phyloP scores from a whole-genome alignment of 2,888 invertebrate species.

The Callyntrura sp. region DNA sequence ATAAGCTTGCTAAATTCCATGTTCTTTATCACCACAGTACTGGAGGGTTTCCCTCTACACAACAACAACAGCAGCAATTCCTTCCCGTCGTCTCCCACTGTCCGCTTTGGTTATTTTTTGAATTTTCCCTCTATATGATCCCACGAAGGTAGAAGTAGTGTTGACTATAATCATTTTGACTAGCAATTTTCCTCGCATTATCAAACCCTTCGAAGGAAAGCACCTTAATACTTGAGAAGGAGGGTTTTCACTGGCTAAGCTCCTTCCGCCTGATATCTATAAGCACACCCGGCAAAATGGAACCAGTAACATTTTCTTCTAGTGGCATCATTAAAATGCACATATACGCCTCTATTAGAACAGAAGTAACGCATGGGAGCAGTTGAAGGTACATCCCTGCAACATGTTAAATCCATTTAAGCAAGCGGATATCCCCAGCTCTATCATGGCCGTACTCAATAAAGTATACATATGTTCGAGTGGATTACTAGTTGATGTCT shows the following conservation, averaged over 20 bases:
- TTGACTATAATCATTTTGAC: background rate
- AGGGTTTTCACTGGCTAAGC: background rate
- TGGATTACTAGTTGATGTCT: background rate
- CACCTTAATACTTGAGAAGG: background rate
- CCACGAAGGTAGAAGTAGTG: background rate
- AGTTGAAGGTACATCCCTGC: background rate
- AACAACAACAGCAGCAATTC: background rate
- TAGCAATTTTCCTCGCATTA: slow-evolving; percentile 24
- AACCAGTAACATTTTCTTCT: slow-evolving; percentile 41
- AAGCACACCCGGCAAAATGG: background rate
- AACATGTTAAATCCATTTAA: background rate
- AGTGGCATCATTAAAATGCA: slow-evolving; percentile 45
- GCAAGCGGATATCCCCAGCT: too few species aligned
- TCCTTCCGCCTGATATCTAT: background rate
- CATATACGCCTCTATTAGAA: background rate
- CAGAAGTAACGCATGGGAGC: background rate
- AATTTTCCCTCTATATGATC: background rate
- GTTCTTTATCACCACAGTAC: background rate
- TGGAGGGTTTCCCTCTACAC: too few species aligned
- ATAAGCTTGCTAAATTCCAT: background rate
- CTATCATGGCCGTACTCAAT: background rate
- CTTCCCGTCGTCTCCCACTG: background rate
- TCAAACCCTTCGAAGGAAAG: slow-evolving; percentile 6
- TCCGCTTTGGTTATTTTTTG: background rate
- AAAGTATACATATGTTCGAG: background rate